Evolutionary conservation across 2,797 vertebrate genomes (phyloP).

Genomic region (Lutjanus campechanus): DNA sequence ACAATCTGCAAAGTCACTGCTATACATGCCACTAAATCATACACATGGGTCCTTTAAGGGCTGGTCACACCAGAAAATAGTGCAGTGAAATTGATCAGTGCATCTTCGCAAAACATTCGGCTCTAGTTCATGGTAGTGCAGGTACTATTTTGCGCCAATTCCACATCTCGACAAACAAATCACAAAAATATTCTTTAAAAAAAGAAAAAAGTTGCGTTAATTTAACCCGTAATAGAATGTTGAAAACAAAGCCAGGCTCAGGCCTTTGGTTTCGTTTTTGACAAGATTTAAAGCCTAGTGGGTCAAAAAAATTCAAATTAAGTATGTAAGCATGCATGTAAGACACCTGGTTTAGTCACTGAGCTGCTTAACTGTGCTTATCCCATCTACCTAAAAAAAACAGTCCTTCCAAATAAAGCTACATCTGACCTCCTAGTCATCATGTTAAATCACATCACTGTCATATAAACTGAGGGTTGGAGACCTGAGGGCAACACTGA

Average conservation of each 20-base stretch:
- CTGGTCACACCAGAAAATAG: neutral
- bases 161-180: too few relatives aligned
- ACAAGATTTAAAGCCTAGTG: neutral
- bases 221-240: neutral
- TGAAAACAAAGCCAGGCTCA: too few relatives aligned
- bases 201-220: too few relatives aligned
- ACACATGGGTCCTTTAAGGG: neutral
- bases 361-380: neutral
- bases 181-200: neutral
- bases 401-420: slow-evolving; percentile 11
- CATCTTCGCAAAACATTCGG: neutral
- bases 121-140: too few relatives aligned
- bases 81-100: neutral
- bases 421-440: neutral
- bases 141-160: neutral
- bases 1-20: too few relatives aligned
- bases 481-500: neutral
- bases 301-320: neutral
- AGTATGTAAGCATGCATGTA: neutral
- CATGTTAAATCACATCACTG: neutral
- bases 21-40: too few relatives aligned
- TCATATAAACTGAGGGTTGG: neutral
- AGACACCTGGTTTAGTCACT: neutral
- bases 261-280: neutral
- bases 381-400: neutral